phyloP scores from a whole-genome alignment of 2,888 invertebrate species.

The Heliothis peltigera region DNA sequence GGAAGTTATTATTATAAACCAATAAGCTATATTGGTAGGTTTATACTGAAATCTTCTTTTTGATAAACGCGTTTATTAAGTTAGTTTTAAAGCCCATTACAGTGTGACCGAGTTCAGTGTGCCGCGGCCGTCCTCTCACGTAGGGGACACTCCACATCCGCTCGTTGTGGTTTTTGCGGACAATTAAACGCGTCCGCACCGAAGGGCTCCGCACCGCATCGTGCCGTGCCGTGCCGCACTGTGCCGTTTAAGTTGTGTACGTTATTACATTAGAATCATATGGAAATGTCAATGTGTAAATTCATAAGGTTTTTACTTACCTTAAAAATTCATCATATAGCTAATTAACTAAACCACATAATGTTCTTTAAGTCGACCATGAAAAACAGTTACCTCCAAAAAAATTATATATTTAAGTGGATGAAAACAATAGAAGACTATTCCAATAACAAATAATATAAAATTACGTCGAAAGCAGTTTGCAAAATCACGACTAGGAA shows the following conservation, averaged over 20 bases:
- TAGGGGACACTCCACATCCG: constrained; percentile 2
- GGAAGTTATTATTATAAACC: background rate
- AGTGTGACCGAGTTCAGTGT: background rate
- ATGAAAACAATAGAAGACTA: background rate
- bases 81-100: background rate
- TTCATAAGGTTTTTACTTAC: too few relatives aligned
- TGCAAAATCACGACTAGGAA: constrained; percentile 2
- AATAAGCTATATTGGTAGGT: background rate
- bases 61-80: background rate
- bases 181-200: constrained; percentile 34
- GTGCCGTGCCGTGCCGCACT: constrained; percentile 6
- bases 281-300: constrained; percentile 42
- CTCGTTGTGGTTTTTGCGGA: constrained; percentile 33
- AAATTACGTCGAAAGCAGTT: background rate
- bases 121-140: background rate
- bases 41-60: background rate
- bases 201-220: background rate
- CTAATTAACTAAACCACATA: too few relatives aligned
- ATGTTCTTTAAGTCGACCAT: too few relatives aligned
- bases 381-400: too few relatives aligned
- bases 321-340: too few relatives aligned
- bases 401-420: background rate
- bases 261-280: constrained; percentile 44
- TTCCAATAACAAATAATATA: background rate
- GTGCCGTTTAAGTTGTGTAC: constrained; percentile 16